Evolutionary conservation across 2,888 invertebrate species (phyloP).

Genomic region (Aleiodes alternator): DNA sequence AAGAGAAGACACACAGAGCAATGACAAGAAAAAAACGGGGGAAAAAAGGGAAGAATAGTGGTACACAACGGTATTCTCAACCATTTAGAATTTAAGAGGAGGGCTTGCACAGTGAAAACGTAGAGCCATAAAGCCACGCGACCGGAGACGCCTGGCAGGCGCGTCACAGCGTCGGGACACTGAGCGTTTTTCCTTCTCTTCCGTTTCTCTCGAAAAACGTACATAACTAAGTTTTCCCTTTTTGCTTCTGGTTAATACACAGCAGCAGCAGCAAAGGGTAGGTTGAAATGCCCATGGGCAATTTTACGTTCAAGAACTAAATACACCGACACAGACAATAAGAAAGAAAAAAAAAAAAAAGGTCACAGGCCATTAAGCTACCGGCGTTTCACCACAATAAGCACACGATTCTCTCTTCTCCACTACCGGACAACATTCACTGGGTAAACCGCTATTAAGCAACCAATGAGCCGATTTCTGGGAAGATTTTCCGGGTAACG

Average conservation of each 20-base stretch:
- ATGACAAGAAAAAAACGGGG: background rate
- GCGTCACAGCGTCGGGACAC: slow-evolving; percentile 70
- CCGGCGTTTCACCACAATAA: slow-evolving; percentile 67
- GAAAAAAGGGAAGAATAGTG: background rate
- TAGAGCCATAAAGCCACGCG: slow-evolving; percentile 71
- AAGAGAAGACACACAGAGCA: background rate
- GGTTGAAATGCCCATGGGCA: slow-evolving; percentile 7
- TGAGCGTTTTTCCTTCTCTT: slow-evolving; percentile 65
- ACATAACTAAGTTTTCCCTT: slow-evolving; percentile 66
- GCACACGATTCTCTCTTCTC: slow-evolving; percentile 63
- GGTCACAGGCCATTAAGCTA: slow-evolving; percentile 72
- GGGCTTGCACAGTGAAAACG: slow-evolving; percentile 27
- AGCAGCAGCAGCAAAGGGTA: background rate
- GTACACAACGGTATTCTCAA: slow-evolving; percentile 26
- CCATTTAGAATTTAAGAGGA: slow-evolving; percentile 61
- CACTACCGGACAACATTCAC: slow-evolving; percentile 63
- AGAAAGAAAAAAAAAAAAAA: slow-evolving; percentile 24
- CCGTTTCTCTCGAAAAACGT: slow-evolving; percentile 51
- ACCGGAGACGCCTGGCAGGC: slow-evolving; percentile 73
- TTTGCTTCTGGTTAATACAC: slow-evolving; percentile 19
- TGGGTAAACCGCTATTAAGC: slow-evolving; percentile 74
- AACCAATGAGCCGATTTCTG: slow-evolving; percentile 72
- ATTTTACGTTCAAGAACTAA: slow-evolving; percentile 26
- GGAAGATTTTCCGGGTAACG: slow-evolving; percentile 67
- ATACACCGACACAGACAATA: background rate